A percentile compares a stretch with the other conserved stretches of the same genome.
phyloP scores from a whole-genome alignment of 2,888 invertebrate genomes.

The Cephus rjabovi region DNA sequence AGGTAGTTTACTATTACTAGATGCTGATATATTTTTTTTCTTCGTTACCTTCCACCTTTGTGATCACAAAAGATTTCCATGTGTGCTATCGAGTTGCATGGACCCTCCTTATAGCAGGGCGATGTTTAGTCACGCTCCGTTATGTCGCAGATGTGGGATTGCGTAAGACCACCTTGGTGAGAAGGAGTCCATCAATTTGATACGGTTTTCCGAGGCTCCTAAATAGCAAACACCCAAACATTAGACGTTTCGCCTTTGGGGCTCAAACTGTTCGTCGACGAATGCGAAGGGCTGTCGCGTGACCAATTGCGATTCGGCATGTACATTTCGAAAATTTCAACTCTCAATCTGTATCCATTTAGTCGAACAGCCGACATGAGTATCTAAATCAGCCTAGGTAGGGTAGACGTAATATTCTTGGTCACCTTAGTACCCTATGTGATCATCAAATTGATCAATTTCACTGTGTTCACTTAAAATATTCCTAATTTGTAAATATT shows the following conservation, averaged over 20 bases:
- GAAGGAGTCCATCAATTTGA: slow-evolving; percentile 51
- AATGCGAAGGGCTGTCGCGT: slow-evolving; percentile 32
- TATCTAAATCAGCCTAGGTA: background rate
- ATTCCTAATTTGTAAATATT: background rate
- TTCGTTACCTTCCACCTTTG: background rate
- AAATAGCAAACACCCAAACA: slow-evolving; percentile 34
- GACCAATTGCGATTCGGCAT: slow-evolving; percentile 39
- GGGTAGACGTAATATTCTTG: background rate
- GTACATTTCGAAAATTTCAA: slow-evolving; percentile 29
- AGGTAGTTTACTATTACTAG: background rate
- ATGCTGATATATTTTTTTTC: background rate
- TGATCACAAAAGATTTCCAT: slow-evolving; percentile 1
- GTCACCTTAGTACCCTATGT: too few relatives aligned
- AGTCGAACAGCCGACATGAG: slow-evolving; percentile 11
- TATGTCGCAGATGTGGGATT: slow-evolving; percentile 38
- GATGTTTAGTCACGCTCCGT: slow-evolving; percentile 46
- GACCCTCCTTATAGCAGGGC: background rate
- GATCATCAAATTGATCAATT: too few relatives aligned
- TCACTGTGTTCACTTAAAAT: slow-evolving; percentile 9
- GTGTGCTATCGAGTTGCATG: background rate
- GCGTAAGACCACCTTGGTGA: slow-evolving; percentile 41
- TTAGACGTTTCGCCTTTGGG: slow-evolving; percentile 19
- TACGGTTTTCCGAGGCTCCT: slow-evolving; percentile 44
- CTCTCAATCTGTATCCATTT: slow-evolving; percentile 42
- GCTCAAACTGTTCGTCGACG: slow-evolving; percentile 14